Evolutionary conservation across 2,113 vertebrate genomes (phyloP).

Genomic region (Apus apus): DNA sequence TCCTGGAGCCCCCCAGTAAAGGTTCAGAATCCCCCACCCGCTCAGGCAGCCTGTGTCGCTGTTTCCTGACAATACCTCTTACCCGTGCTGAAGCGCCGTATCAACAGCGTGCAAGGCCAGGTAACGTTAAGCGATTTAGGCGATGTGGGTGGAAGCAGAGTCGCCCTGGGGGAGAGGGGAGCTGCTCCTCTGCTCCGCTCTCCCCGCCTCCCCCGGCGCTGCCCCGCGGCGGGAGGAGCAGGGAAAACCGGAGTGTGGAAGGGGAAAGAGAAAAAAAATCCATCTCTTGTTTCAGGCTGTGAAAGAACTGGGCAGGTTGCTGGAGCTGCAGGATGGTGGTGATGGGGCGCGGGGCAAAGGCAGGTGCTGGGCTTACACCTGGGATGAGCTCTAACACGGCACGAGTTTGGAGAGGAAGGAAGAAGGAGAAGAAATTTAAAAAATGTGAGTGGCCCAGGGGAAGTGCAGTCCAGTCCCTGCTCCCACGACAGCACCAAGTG

Average conservation of each 20-base stretch:
- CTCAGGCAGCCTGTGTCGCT: neutral
- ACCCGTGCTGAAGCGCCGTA: fast-evolving
- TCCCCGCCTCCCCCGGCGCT: neutral
- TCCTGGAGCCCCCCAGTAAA: neutral
- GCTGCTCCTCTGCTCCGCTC: constrained; percentile 38
- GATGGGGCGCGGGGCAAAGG: fast-evolving
- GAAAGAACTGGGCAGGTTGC: neutral
- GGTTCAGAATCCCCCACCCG: neutral
- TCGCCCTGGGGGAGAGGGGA: neutral
- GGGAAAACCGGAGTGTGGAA: neutral
- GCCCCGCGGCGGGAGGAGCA: neutral
- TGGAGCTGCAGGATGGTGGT: neutral
- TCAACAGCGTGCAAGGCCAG: neutral
- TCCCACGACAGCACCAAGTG: fast-evolving
- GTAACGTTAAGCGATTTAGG: neutral
- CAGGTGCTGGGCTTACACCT: neutral
- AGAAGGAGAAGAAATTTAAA: neutral
- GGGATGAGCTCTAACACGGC: neutral
- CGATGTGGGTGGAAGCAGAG: neutral
- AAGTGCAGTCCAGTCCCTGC: neutral
- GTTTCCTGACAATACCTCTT: neutral
- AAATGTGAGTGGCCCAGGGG: fast-evolving
- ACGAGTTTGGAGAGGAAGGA: neutral
- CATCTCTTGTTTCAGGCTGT: neutral
- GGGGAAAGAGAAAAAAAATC: neutral